Evolutionary conservation across 2,797 vertebrate genomes (phyloP), one percentile per base, ranked within the genome.

Genomic region (Chaetophractus vellerosus): DNA sequence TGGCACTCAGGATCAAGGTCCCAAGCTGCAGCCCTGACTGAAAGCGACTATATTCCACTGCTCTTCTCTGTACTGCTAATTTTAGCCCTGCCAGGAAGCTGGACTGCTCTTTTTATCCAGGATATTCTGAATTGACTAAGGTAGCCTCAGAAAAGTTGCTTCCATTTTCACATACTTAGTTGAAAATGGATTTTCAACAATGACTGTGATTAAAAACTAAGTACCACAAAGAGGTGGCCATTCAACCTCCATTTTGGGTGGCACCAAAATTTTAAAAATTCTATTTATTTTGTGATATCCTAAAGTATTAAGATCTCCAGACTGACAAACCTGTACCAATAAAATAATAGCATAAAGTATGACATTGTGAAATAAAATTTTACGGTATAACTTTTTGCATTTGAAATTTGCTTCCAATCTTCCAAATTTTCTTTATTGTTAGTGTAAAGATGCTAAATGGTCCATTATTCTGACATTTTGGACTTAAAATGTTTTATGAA

Each of bases 401-500:
- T 88, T 78, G 83, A 38, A 79, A n/a, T 88, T 38, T 74, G 61
- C 57, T 92, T 88, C 76, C 31, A 88, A 2, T 64, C 74, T 57
- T 80, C 61, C 24, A 14, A 66, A 28, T 72, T 88, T 87, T 75
- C 61, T 45, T 90, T 94, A 38, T 38, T 38, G 38, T 38, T 38
- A 38, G 38, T 38, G 38, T 38, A 38, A 38, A 38, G 38, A 4
- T 38, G 38, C 38, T 90, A 63, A 68, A 33, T 21, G 9, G 3
- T 76, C 41, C 68, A 50, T 66, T 52, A 69, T 59, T 88, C 74
- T 84, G 61, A 85, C 23, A 80, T 75, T 86, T 90, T 80, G 41
- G 87, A 74, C 38, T 93, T 88, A 84, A 92, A 79, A 50, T 80
- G 36, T 41, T 94, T 93, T 93, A 48, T 45, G n/a, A 90, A 90